Percentiles rank a stretch among this genome's conserved stretches.
Conservation (phyloP, 2,797 vertebrate species). For the Synaphobranchus kaupii region DNA sequence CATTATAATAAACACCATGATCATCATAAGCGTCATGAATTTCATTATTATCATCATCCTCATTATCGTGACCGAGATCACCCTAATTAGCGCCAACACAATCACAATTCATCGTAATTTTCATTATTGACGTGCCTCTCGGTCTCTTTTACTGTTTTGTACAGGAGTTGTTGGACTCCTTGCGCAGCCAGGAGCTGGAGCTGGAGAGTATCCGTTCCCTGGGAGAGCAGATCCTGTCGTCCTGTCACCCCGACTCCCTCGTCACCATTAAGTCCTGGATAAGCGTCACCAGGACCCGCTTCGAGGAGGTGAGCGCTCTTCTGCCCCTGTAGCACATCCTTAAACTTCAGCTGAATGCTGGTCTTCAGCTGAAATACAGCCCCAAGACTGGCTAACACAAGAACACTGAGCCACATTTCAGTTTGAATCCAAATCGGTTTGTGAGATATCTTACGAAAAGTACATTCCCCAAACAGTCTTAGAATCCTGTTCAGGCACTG, state of each 20-base stretch:
- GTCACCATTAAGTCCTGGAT: conserved; percentile 87
- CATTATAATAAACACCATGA: neutral
- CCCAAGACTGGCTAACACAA: neutral
- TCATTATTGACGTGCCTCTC: neutral
- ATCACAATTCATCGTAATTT: neutral
- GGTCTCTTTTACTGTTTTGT: neutral
- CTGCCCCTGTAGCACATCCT: neutral
- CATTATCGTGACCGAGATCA: neutral
- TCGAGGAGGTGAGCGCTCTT: conserved; percentile 76
- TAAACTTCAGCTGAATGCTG: neutral
- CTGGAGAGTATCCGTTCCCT: conserved; percentile 77
- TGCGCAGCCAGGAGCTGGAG: conserved; percentile 73
- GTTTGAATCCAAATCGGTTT: neutral
- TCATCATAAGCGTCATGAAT: neutral
- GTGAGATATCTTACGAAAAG: too few species aligned
- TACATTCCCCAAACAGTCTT: too few species aligned
- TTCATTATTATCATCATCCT: neutral
- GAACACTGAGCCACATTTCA: neutral
- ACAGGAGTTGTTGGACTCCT: conserved; percentile 74
- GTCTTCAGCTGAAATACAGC: neutral
- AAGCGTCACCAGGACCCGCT: conserved; percentile 81
- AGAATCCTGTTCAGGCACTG: too few species aligned
- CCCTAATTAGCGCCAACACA: neutral
- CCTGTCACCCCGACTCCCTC: conserved; percentile 82
- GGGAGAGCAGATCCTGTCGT: conserved; percentile 81